These are phyloP conservation scores for Chondrosia reniformis DNA, from an alignment of 37 sponge, comb jelly and placozoan genomes.

Conservation along the genomic window DNA sequence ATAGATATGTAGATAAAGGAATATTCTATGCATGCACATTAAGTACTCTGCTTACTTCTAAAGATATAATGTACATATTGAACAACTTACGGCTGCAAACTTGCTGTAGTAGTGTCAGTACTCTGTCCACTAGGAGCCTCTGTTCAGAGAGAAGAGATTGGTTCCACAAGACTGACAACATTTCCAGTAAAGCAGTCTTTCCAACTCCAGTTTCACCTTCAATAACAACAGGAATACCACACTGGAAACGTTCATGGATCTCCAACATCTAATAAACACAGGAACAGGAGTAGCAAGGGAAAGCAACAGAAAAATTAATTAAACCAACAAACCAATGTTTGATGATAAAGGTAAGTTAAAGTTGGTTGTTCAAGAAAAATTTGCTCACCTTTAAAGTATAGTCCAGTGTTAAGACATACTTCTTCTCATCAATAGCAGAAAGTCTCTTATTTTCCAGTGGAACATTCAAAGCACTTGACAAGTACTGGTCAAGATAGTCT, in stretches of 20 bases:
- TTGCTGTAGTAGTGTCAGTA: neutral
- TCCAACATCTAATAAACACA: conserved; percentile 49
- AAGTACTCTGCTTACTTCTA: too few species aligned
- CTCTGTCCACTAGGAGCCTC: neutral
- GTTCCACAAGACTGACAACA: conserved; percentile 62
- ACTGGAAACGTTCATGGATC: conserved; percentile 56
- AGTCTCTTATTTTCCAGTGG: conserved; percentile 35
- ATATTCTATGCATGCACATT: too few species aligned
- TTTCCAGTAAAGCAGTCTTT: conserved; percentile 59
- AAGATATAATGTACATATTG: neutral
- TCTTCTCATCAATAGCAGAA: conserved; percentile 50
- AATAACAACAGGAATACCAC: conserved; percentile 68
- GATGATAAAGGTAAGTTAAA: too few species aligned
- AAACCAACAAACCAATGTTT: too few species aligned
- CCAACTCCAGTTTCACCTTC: conserved; percentile 76
- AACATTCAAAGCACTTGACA: conserved; percentile 68
- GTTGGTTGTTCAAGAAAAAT: too few species aligned
- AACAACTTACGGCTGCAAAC: neutral
- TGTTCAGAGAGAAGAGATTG: neutral
- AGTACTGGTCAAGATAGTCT: conserved; percentile 51
- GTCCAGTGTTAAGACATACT: conserved; percentile 87
- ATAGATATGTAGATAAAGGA: neutral
- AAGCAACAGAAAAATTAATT: too few species aligned
- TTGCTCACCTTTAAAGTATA: conserved; percentile 68
- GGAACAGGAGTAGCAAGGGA: neutral